phyloP scores from a whole-genome alignment of 2,888 invertebrate species.

The Gnatocerus cornutus region DNA sequence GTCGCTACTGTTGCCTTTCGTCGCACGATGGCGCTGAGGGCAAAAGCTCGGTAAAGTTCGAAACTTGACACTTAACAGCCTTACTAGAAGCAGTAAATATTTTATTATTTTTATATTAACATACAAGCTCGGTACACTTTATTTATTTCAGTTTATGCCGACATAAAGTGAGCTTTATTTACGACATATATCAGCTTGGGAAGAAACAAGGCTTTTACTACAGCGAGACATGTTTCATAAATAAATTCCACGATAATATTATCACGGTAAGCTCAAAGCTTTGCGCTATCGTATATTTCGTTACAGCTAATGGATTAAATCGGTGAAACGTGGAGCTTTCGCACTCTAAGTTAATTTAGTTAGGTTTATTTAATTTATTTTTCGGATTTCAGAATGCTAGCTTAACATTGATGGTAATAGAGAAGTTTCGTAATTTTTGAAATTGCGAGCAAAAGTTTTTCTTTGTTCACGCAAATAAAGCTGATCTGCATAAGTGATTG shows the following conservation, averaged over 20 bases:
- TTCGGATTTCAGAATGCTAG: neutral
- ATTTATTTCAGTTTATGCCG: slow-evolving; percentile 24
- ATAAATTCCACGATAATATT: slow-evolving; percentile 31
- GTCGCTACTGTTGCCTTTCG: neutral
- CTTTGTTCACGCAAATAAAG: slow-evolving; percentile 13
- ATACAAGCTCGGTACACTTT: slow-evolving; percentile 22
- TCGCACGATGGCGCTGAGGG: neutral
- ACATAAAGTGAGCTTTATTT: slow-evolving; percentile 28
- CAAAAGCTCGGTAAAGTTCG: slow-evolving; percentile 7
- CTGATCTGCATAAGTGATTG: slow-evolving; percentile 10
- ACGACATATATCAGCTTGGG: slow-evolving; percentile 14
- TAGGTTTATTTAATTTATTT: slow-evolving; percentile 17
- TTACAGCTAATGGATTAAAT: slow-evolving; percentile 32
- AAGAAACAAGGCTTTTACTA: slow-evolving; percentile 24
- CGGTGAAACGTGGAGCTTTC: slow-evolving; percentile 27
- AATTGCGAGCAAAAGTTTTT: slow-evolving; percentile 8
- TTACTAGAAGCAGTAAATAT: slow-evolving; percentile 10
- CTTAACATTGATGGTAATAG: slow-evolving; percentile 14
- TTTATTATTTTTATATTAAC: slow-evolving; percentile 33
- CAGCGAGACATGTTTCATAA: slow-evolving; percentile 28
- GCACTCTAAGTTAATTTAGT: slow-evolving; percentile 18
- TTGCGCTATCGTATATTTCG: slow-evolving; percentile 28
- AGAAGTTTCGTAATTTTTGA: slow-evolving; percentile 1
- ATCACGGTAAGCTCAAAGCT: slow-evolving; percentile 30
- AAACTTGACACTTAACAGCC: neutral